These are phyloP conservation scores for Ia io DNA, from an alignment of 2,113 vertebrate genomes.

Conservation along the genomic window DNA sequence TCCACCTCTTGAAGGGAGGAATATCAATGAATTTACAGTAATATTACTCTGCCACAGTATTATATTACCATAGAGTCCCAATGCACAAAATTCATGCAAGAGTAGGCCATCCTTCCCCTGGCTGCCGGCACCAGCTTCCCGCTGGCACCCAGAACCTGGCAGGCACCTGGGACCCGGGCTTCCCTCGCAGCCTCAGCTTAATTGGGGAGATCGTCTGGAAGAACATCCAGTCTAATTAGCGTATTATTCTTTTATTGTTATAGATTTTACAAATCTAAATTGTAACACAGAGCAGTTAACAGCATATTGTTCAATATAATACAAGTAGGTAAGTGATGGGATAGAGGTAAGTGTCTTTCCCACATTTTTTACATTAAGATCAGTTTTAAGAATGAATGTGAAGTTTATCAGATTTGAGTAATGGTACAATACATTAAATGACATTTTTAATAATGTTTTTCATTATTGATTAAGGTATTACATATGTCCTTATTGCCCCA, in stretches of 20 bases:
- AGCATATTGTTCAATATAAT: not conserved
- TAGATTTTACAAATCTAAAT: slow-evolving; percentile 20
- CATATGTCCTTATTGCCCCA: too few species aligned
- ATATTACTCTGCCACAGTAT: not conserved
- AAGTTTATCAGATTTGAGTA: slow-evolving; percentile 15
- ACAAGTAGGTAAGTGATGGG: not conserved
- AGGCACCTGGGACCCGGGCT: too few species aligned
- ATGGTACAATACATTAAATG: not conserved
- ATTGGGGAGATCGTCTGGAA: too few species aligned
- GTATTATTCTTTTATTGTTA: too few species aligned
- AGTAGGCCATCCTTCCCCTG: too few species aligned
- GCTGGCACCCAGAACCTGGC: too few species aligned
- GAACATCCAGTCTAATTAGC: too few species aligned
- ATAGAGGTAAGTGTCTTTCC: not conserved
- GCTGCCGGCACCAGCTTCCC: too few species aligned
- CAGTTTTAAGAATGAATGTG: slow-evolving; percentile 5
- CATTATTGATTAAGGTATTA: too few species aligned
- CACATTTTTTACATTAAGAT: not conserved
- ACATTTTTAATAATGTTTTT: not conserved
- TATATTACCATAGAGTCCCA: not conserved
- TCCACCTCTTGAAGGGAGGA: not conserved
- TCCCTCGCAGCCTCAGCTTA: too few species aligned
- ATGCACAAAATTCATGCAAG: too few species aligned
- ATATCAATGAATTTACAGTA: not conserved
- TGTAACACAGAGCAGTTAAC: not conserved